Conservation (phyloP, 2,797 vertebrate species). For the Aldrovandia affinis region DNA sequence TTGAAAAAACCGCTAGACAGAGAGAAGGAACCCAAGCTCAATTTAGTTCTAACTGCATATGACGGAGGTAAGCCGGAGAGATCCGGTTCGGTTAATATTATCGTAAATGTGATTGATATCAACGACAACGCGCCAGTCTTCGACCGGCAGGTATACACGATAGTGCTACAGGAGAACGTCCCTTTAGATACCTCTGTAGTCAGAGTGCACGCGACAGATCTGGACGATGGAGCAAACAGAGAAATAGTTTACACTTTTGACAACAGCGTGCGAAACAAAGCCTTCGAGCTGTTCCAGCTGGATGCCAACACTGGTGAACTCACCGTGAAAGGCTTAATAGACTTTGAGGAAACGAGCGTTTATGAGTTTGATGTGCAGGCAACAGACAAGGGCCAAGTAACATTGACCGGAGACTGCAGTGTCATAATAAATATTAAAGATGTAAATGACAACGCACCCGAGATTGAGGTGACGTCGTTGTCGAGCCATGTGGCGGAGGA, state of each 20-base stretch:
- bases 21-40: constrained; percentile 46
- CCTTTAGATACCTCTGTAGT: constrained; percentile 40
- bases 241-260: constrained; percentile 48
- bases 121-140: constrained; percentile 67
- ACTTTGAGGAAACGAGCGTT: constrained; percentile 58
- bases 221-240: constrained; percentile 53
- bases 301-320: constrained; percentile 56
- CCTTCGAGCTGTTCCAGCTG: constrained; percentile 49
- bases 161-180: constrained; percentile 42
- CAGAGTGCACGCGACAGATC: constrained; percentile 51
- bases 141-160: constrained; percentile 38
- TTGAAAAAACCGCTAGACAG: constrained; percentile 62
- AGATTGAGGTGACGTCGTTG: constrained; percentile 71
- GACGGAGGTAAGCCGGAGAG: constrained; percentile 60
- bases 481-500: constrained; percentile 69
- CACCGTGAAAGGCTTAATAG: constrained; percentile 42
- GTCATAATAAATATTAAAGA: constrained; percentile 66
- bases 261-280: constrained; percentile 38
- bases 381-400: constrained; percentile 55
- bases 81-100: constrained; percentile 57
- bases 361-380: constrained; percentile 67
- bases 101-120: constrained; percentile 57
- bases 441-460: constrained; percentile 72
- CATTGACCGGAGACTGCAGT: constrained; percentile 60
- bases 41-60: constrained; percentile 56